Evolutionary conservation across 2,888 invertebrate genomes (phyloP).

Genomic region (Caenorhabditis sulstoni): DNA sequence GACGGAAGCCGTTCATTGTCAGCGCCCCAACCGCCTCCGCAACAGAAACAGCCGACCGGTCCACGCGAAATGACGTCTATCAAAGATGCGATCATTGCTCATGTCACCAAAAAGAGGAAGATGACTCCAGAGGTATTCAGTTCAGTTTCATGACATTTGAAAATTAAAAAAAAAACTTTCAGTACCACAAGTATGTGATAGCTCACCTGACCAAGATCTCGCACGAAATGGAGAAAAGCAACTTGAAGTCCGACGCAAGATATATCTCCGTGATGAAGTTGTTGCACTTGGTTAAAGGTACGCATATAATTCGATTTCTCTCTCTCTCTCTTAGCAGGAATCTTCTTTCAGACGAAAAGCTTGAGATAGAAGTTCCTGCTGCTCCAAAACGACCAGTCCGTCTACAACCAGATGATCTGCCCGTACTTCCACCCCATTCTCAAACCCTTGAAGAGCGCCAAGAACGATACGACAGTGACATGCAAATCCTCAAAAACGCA

Average conservation of each 20-base stretch:
- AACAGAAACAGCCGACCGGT: background rate
- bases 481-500: constrained; percentile 11
- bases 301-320: too few species aligned
- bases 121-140: constrained; percentile 38
- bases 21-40: background rate
- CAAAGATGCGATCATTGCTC: constrained; percentile 29
- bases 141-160: background rate
- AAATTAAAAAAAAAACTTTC: background rate
- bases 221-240: constrained; percentile 21
- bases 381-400: background rate
- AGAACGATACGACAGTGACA: constrained; percentile 15
- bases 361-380: background rate
- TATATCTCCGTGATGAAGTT: constrained; percentile 19
- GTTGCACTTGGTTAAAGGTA: constrained; percentile 21
- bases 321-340: too few species aligned
- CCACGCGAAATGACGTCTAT: constrained; percentile 8
- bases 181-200: constrained; percentile 24
- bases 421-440: background rate
- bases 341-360: too few species aligned
- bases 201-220: constrained; percentile 8
- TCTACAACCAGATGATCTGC: background rate
- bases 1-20: background rate
- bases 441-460: constrained; percentile 10
- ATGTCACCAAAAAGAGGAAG: constrained; percentile 19
- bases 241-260: constrained; percentile 2